Conservation (phyloP, 2,797 vertebrate genomes). For the Fistularia commersonii region DNA sequence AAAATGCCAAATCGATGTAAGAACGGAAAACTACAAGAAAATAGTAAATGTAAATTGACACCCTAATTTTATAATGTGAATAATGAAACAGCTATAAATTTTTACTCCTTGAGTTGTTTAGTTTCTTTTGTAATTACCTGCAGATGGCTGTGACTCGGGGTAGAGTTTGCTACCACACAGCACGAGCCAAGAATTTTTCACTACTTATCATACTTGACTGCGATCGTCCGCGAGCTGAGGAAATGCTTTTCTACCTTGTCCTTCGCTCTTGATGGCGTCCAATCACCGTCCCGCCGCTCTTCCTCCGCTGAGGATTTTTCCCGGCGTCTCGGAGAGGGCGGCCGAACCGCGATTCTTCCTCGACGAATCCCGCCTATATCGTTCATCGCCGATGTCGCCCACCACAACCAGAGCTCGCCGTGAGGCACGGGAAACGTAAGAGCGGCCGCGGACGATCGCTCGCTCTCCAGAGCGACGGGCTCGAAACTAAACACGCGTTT, state of each 20-base stretch:
- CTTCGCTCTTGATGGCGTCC: constrained; percentile 19
- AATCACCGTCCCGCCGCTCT: constrained; percentile 8
- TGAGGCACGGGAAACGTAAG: constrained; percentile 2
- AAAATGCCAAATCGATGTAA: constrained; percentile 18
- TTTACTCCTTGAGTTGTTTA: constrained; percentile 43
- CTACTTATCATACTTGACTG: constrained; percentile 40
- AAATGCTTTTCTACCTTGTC: constrained; percentile 45
- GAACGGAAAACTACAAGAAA: constrained; percentile 13
- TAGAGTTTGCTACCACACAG: constrained; percentile 33
- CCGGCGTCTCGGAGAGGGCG: background rate
- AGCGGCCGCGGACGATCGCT: background rate
- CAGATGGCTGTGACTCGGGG: constrained; percentile 42
- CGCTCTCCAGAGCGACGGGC: background rate
- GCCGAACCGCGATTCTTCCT: constrained; percentile 1
- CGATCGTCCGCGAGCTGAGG: constrained; percentile 27
- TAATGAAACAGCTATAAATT: constrained; percentile 44
- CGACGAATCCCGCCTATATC: constrained; percentile 3
- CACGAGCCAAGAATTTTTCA: constrained; percentile 48
- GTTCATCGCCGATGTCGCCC: background rate
- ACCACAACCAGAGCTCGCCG: background rate
- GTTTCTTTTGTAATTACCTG: constrained; percentile 49
- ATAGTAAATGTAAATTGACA: constrained; percentile 39
- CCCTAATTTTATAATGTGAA: constrained; percentile 41
- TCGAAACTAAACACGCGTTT: too few species aligned
- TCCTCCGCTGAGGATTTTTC: constrained; percentile 14